Evolutionary conservation across 1,140 invertebrate genomes (phyloP).

Genomic region (Cherax destructor): DNA sequence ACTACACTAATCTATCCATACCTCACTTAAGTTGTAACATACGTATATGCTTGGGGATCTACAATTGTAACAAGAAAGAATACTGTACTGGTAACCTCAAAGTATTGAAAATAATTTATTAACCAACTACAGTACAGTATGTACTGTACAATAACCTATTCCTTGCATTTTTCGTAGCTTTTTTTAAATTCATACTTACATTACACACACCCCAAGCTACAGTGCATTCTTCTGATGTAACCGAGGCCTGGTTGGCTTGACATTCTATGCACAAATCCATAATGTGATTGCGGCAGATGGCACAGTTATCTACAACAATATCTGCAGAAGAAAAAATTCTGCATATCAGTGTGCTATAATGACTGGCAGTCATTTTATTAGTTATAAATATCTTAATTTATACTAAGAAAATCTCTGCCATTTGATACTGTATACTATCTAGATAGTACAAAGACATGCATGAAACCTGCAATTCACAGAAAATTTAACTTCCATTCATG

Average conservation of each 20-base stretch:
- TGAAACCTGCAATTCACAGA: no score
- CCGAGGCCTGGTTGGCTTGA: constrained; percentile 98
- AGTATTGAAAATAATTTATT: not conserved
- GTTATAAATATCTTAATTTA: no score
- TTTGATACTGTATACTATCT: no score
- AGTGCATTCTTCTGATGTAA: constrained; percentile 98
- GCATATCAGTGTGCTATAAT: no score
- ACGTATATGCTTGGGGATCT: no score
- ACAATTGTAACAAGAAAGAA: not conserved
- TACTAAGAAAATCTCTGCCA: no score
- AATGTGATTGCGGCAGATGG: constrained; percentile 99
- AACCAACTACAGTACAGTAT: not conserved
- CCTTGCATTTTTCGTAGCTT: no score
- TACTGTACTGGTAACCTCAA: not conserved
- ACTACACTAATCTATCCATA: no score
- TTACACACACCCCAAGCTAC: constrained; percentile 99
- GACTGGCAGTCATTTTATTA: no score
- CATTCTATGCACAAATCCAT: constrained; percentile 99
- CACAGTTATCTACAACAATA: constrained; percentile 99
- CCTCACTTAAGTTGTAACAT: no score
- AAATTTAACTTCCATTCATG: no score
- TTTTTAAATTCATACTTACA: constrained; percentile 79
- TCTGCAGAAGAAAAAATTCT: constrained; percentile 77
- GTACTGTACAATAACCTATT: not conserved
- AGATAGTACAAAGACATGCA: no score